These are phyloP conservation scores for Littorina saxatilis DNA, from an alignment of 1,140 invertebrate genomes.

Conservation along the genomic window DNA sequence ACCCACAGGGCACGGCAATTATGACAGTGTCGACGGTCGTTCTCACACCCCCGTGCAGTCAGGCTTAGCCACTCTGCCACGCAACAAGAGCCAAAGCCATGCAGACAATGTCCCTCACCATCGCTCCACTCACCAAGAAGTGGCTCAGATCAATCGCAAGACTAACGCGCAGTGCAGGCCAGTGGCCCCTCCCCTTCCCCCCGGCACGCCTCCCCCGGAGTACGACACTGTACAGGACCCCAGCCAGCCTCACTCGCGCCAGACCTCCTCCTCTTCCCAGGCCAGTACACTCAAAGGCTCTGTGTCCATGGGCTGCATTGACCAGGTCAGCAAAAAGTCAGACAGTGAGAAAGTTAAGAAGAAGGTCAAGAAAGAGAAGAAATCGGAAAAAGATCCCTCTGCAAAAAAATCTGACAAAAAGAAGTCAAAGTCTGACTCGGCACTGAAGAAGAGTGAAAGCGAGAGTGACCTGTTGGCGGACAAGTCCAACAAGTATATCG, in stretches of 20 bases:
- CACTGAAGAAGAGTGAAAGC: slow-evolving; percentile 46
- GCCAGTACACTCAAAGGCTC: slow-evolving; percentile 28
- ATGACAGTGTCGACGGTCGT: slow-evolving; percentile 53
- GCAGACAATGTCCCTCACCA: background rate
- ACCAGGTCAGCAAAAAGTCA: slow-evolving; percentile 44
- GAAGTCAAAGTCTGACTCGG: slow-evolving; percentile 25
- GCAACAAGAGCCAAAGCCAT: slow-evolving; percentile 54
- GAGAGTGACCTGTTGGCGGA: slow-evolving; percentile 29
- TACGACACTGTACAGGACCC: background rate
- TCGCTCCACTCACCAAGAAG: slow-evolving; percentile 18
- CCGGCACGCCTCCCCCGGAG: slow-evolving; percentile 33
- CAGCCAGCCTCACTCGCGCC: slow-evolving; percentile 35
- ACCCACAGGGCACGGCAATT: slow-evolving; percentile 50
- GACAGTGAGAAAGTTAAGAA: slow-evolving; percentile 50
- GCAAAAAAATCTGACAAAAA: slow-evolving; percentile 29
- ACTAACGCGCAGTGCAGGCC: slow-evolving; percentile 16
- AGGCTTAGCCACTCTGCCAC: slow-evolving; percentile 68
- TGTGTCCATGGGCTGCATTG: slow-evolving; percentile 24
- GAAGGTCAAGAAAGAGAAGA: slow-evolving; percentile 56
- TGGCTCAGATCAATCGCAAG: slow-evolving; percentile 13
- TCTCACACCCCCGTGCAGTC: slow-evolving; percentile 67
- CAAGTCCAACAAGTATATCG: slow-evolving; percentile 82
- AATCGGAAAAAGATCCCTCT: slow-evolving; percentile 48
- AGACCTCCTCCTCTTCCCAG: slow-evolving; percentile 35
- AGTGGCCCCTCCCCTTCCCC: background rate